Evolutionary conservation across 2,797 vertebrate species (phyloP).

Genomic region (Holocentrus rufus): DNA sequence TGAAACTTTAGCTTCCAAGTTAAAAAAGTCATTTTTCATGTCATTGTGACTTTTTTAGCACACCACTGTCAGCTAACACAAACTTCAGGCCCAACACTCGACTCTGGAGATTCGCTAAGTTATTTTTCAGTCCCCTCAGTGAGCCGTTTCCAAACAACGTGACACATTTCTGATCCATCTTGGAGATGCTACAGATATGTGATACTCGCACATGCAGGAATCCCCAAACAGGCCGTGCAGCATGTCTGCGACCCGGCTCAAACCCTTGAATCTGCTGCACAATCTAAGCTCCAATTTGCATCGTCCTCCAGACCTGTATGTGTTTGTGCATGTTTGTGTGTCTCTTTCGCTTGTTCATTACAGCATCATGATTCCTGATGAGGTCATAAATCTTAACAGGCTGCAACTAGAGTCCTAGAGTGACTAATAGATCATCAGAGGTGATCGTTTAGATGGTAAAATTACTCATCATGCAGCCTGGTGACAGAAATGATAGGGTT

Average conservation of each 20-base stretch:
- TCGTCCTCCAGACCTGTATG: not conserved
- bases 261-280: conserved; percentile 37
- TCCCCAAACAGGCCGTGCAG: conserved; percentile 44
- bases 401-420: conserved; percentile 2
- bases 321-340: not conserved
- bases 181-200: conserved; percentile 72
- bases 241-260: conserved; percentile 49
- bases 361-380: not conserved
- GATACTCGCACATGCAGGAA: conserved; percentile 66
- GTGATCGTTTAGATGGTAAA: conserved; percentile 5
- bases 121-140: conserved; percentile 40
- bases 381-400: conserved; percentile 8
- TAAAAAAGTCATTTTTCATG: too few relatives aligned
- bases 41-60: too few relatives aligned
- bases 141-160: conserved; percentile 62
- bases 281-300: conserved; percentile 18
- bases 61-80: conserved; percentile 24
- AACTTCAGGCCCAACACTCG: conserved; percentile 36
- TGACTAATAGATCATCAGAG: conserved; percentile 33
- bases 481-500: conserved; percentile 2
- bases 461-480: conserved; percentile 14
- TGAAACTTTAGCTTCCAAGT: too few relatives aligned
- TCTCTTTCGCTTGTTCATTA: conserved; percentile 9
- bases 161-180: conserved; percentile 72
- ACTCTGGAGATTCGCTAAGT: conserved; percentile 25